Evolutionary conservation across 2,888 invertebrate genomes (phyloP).

Genomic region (Amiota minor): DNA sequence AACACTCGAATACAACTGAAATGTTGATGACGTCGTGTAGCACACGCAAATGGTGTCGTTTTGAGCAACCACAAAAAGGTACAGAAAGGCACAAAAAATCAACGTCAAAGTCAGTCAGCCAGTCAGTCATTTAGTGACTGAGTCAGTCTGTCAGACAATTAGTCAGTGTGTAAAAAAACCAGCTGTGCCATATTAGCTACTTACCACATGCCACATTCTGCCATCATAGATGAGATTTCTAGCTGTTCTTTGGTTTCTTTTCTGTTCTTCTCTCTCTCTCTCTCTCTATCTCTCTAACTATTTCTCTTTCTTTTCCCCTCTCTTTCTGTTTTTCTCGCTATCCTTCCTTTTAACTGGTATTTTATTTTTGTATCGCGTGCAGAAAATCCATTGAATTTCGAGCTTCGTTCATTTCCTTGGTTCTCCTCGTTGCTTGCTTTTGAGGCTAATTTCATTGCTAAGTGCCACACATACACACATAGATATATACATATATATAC

Average conservation of each 20-base stretch:
- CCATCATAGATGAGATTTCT: no score
- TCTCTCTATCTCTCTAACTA: not conserved
- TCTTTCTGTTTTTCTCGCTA: not conserved
- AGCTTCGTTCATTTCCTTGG: not conserved
- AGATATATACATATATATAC: not conserved
- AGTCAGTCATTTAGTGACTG: no score
- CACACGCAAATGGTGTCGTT: no score
- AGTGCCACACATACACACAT: not conserved
- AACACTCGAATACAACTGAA: no score
- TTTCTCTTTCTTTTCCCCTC: not conserved
- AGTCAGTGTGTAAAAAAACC: not conserved
- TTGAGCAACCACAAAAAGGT: no score
- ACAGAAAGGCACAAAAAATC: no score
- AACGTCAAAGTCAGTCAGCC: no score
- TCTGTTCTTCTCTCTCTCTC: no score
- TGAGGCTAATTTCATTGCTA: not conserved
- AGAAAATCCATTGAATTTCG: constrained; percentile 5
- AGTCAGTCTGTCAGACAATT: no score
- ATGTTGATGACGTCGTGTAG: no score
- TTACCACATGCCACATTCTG: not conserved
- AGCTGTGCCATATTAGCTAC: not conserved
- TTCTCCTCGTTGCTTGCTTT: not conserved
- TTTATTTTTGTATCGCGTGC: constrained; percentile 18
- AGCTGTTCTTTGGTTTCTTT: no score
- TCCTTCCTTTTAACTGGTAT: not conserved